These are phyloP conservation scores for Peromyscus maniculatus DNA, from an alignment of 2,113 vertebrate genomes.

Conservation along the genomic window DNA sequence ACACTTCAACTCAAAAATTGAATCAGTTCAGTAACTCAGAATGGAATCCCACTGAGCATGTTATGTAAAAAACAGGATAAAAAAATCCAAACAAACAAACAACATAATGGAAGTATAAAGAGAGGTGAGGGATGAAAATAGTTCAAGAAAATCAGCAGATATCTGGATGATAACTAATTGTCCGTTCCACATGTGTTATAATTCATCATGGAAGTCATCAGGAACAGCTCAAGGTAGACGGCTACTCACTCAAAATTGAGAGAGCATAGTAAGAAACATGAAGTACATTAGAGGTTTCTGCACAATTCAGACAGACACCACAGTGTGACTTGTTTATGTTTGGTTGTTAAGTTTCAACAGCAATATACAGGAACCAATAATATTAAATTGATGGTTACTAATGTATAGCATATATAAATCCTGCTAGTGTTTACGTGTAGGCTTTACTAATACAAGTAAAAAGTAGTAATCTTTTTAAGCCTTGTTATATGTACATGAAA, in stretches of 20 bases:
- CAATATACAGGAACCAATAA: not conserved
- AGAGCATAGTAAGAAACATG: not conserved
- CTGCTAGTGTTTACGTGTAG: not conserved
- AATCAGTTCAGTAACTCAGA: not conserved
- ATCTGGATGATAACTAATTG: not conserved
- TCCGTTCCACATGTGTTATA: not conserved
- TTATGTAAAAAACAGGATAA: not conserved
- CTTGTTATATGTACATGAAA: not conserved
- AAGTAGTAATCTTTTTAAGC: not conserved
- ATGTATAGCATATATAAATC: not conserved
- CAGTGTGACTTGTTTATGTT: not conserved
- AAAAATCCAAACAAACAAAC: not conserved
- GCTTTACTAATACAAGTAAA: not conserved
- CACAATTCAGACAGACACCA: not conserved
- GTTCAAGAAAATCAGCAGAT: not conserved
- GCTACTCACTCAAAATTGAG: not conserved
- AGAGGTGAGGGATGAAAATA: not conserved
- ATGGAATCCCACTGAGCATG: not conserved
- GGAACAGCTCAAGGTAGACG: not conserved
- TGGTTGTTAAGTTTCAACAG: not conserved
- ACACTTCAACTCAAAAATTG: not conserved
- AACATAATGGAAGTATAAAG: not conserved
- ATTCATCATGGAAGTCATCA: not conserved
- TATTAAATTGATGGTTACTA: slow-evolving; percentile 22
- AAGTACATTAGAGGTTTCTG: not conserved